A percentile compares a stretch with the other conserved stretches of the same genome.
These are phyloP conservation scores for Ceyx melanurus DNA, from an alignment of 2,113 vertebrate genomes.

Conservation along the genomic window DNA sequence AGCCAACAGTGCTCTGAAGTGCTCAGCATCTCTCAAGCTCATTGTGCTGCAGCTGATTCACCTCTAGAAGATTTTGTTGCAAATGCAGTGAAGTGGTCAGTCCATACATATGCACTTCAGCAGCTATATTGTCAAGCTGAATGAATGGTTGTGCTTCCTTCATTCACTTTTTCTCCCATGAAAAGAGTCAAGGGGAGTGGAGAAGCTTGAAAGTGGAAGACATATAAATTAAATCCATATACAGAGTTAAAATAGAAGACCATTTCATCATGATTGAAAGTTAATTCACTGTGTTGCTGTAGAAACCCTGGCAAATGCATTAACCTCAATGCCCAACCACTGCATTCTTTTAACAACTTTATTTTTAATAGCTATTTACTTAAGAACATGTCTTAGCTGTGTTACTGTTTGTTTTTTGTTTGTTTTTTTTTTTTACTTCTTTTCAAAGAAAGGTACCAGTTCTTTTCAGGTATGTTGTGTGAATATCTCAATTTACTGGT, in stretches of 20 bases:
- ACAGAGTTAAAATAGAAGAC: constrained; percentile 48
- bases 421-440: constrained; percentile 46
- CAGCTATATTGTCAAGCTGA: background rate
- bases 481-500: background rate
- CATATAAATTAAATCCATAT: constrained; percentile 24
- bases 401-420: constrained; percentile 52
- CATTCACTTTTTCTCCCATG: background rate
- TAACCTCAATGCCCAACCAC: constrained; percentile 70
- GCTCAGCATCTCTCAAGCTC: background rate
- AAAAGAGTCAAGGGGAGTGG: background rate
- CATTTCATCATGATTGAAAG: constrained; percentile 61
- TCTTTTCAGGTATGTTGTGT: background rate
- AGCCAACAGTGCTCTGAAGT: background rate
- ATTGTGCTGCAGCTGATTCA: background rate
- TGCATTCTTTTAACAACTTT: constrained; percentile 70
- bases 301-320: constrained; percentile 75
- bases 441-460: background rate
- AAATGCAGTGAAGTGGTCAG: background rate
- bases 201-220: background rate
- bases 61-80: background rate
- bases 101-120: background rate
- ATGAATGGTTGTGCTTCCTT: background rate
- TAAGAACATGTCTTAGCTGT: constrained; percentile 53
- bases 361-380: constrained; percentile 71
- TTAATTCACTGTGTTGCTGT: constrained; percentile 74